These are phyloP conservation scores for Phoxinus phoxinus DNA, from an alignment of 2,113 vertebrate species.

Conservation along the genomic window DNA sequence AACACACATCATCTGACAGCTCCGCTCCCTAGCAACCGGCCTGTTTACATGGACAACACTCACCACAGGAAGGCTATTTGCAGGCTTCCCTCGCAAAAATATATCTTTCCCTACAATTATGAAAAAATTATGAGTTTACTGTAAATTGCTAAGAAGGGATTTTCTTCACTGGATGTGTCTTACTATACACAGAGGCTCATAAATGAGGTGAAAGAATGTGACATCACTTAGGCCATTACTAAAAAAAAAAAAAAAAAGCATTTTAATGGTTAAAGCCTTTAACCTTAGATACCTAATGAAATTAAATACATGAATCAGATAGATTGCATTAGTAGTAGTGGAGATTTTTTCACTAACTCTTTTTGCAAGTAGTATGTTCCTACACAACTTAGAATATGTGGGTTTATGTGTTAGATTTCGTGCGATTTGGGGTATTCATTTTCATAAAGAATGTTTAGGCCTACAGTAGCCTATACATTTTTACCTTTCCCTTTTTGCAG, in stretches of 20 bases:
- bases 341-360: background rate
- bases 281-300: background rate
- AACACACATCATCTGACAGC: conserved; percentile 52
- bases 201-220: conserved; percentile 27
- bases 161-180: conserved; percentile 4
- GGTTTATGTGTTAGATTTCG: no score
- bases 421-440: no score
- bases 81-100: conserved; percentile 19
- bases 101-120: conserved; percentile 45
- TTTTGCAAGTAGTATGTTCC: no score
- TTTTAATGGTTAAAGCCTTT: conserved; percentile 24
- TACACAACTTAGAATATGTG: no score
- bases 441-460: no score
- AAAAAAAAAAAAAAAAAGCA: background rate
- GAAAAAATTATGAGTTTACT: conserved; percentile 18
- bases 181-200: background rate
- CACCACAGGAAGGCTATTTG: conserved; percentile 6
- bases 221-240: conserved; percentile 23
- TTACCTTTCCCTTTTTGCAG: no score
- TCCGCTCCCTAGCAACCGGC: conserved; percentile 44
- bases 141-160: background rate
- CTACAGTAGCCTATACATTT: no score
- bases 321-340: background rate
- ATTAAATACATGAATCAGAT: conserved; percentile 46
- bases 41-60: conserved; percentile 54